Evolutionary conservation across 2,888 invertebrate genomes (phyloP).

Genomic region (Azorinus chamasolen): DNA sequence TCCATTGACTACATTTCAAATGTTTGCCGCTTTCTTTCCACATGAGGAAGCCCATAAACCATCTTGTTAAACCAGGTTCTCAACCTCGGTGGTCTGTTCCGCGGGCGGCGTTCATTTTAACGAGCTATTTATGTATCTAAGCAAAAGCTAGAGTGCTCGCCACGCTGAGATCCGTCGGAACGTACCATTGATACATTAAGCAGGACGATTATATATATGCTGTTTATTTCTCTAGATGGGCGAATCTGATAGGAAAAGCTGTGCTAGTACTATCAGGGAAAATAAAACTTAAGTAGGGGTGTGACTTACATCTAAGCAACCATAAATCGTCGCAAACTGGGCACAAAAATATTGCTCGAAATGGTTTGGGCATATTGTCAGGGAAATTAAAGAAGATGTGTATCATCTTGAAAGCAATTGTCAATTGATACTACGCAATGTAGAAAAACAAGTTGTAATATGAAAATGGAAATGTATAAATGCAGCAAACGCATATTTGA

Average conservation of each 20-base stretch:
- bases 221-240: constrained; percentile 50
- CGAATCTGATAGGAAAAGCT: constrained; percentile 27
- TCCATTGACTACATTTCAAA: too few species aligned
- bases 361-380: too few species aligned
- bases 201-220: constrained; percentile 34
- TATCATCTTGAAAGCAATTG: too few species aligned
- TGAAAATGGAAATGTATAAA: too few species aligned
- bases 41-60: constrained; percentile 42
- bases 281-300: constrained; percentile 44
- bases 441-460: too few species aligned
- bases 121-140: constrained; percentile 56
- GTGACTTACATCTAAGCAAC: constrained; percentile 36
- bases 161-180: constrained; percentile 31
- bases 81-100: constrained; percentile 60
- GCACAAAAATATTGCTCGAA: too few species aligned
- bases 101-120: constrained; percentile 55
- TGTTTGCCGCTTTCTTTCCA: constrained; percentile 18
- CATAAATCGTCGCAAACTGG: constrained; percentile 41
- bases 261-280: constrained; percentile 6
- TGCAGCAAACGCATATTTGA: too few species aligned
- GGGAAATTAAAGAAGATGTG: too few species aligned
- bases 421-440: too few species aligned
- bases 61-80: constrained; percentile 35
- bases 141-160: constrained; percentile 51
- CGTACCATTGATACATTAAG: constrained; percentile 45